These are phyloP conservation scores for Marronus borbonicus DNA, from an alignment of 2,888 invertebrate species.

Conservation along the genomic window DNA sequence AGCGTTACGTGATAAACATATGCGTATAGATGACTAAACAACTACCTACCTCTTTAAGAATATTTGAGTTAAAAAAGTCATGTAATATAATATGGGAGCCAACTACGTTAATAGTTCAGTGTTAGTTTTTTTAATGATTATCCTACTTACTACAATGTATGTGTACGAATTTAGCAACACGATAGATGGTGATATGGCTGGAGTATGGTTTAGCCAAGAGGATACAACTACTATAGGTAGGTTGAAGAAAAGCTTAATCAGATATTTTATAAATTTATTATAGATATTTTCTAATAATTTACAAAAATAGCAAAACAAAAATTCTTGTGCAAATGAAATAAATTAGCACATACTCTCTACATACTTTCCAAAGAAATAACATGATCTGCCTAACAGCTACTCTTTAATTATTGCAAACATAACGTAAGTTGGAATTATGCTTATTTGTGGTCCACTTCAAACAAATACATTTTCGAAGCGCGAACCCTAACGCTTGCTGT, in stretches of 20 bases:
- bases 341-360: too few relatives aligned
- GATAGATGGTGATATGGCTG: conserved; percentile 7
- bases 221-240: conserved; percentile 6
- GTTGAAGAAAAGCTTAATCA: background rate
- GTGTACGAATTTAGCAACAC: conserved; percentile 27
- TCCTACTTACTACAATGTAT: conserved; percentile 17
- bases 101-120: conserved; percentile 13
- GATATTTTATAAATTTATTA: too few relatives aligned
- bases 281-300: too few relatives aligned
- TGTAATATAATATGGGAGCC: conserved; percentile 22
- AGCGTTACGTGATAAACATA: background rate
- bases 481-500: too few relatives aligned
- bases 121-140: conserved; percentile 19
- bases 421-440: too few relatives aligned
- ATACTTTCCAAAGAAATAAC: too few relatives aligned
- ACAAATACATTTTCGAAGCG: too few relatives aligned
- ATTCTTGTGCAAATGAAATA: too few relatives aligned
- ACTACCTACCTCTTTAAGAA: background rate
- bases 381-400: too few relatives aligned
- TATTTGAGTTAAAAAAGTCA: conserved; percentile 5
- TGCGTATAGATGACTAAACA: background rate
- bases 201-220: conserved; percentile 8
- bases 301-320: too few relatives aligned
- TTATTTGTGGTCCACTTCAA: too few relatives aligned
- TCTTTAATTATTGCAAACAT: too few relatives aligned